A percentile compares a stretch with the other conserved stretches of the same genome.
Evolutionary conservation across 2,797 vertebrate genomes (phyloP).

Genomic region (Gymnopithys bicolor): DNA sequence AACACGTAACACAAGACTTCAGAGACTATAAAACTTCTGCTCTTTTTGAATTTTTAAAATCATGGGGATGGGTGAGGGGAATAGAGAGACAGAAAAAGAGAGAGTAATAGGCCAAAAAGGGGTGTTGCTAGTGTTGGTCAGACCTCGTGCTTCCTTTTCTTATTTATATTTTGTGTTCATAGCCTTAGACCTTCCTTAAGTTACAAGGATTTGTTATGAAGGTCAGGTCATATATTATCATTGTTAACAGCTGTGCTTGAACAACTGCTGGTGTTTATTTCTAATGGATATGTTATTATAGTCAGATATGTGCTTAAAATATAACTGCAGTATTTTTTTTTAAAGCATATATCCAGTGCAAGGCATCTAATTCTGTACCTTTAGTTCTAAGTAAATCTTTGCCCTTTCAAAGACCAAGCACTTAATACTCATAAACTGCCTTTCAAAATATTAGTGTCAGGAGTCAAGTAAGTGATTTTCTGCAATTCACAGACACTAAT

Average conservation of each 20-base stretch:
- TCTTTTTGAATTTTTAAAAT: neutral
- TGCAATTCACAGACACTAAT: neutral
- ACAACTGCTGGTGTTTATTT: neutral
- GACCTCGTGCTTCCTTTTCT: neutral
- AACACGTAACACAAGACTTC: neutral
- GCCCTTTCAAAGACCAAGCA: neutral
- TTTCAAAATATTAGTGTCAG: constrained; percentile 40
- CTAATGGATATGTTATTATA: neutral
- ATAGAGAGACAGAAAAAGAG: neutral
- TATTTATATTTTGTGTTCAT: neutral
- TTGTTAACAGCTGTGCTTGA: neutral
- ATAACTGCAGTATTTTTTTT: neutral
- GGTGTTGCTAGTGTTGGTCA: neutral
- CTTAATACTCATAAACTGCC: constrained; percentile 20
- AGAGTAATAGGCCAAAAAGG: neutral
- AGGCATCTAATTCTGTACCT: neutral
- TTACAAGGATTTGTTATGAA: neutral
- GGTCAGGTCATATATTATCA: neutral
- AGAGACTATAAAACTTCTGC: neutral
- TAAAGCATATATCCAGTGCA: neutral
- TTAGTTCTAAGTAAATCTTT: constrained; percentile 23
- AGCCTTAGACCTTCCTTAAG: neutral
- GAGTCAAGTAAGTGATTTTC: neutral
- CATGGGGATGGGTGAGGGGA: fast-evolving
- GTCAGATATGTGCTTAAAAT: constrained; percentile 1